Percentiles rank a stretch among this genome's conserved stretches.
These are phyloP conservation scores for Panagrolaimus sp. DNA, from an alignment of 1,140 invertebrate species.

Conservation along the genomic window DNA sequence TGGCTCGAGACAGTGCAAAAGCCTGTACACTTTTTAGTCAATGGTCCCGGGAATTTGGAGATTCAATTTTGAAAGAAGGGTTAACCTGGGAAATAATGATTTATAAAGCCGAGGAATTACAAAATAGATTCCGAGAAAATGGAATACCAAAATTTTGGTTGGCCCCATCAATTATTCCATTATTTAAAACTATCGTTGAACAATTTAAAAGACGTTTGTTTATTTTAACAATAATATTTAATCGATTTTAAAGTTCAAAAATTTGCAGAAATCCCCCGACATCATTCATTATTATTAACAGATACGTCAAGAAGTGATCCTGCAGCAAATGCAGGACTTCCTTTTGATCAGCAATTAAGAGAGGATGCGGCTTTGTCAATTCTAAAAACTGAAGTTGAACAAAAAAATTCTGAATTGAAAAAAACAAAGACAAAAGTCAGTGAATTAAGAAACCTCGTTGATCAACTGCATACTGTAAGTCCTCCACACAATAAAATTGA, in stretches of 20 bases:
- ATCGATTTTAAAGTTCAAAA: too few species aligned
- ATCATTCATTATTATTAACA: too few species aligned
- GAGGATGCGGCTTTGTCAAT: too few species aligned
- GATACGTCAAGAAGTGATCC: too few species aligned
- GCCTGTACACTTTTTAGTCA: constrained; percentile 27
- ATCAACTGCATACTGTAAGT: not conserved
- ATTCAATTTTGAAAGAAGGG: constrained; percentile 9
- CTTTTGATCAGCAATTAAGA: too few species aligned
- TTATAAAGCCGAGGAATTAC: constrained; percentile 42
- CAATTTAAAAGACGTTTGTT: constrained; percentile 23
- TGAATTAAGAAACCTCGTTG: not conserved
- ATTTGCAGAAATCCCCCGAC: too few species aligned
- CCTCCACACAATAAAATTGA: not conserved
- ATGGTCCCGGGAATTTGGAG: constrained; percentile 22
- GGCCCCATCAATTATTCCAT: constrained; percentile 32
- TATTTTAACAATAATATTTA: too few species aligned
- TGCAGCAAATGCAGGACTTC: too few species aligned
- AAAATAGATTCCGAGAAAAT: constrained; percentile 33
- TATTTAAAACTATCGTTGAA: constrained; percentile 38
- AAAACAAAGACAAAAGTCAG: not conserved
- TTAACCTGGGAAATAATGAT: constrained; percentile 32
- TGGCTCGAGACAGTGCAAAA: constrained; percentile 34
- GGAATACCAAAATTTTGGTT: constrained; percentile 36
- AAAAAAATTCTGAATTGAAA: not conserved
- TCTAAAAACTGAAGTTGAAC: not conserved